Conservation (phyloP, 2,888 invertebrate genomes). For the Rhamnusium bicolor region DNA sequence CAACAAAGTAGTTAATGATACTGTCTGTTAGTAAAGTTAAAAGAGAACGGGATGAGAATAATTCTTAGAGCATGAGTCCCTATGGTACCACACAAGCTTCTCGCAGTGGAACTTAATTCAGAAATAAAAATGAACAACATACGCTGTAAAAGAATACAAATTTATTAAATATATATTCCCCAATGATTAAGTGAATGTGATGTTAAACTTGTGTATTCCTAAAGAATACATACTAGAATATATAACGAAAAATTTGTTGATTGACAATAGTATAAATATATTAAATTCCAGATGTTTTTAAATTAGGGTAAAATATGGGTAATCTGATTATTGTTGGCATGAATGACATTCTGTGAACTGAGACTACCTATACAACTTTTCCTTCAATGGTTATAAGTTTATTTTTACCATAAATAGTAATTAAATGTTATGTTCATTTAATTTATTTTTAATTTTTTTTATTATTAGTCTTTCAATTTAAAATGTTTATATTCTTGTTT, state of each 20-base stretch:
- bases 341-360: too few species aligned
- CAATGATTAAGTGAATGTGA: conserved; percentile 3
- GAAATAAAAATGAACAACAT: conserved; percentile 48
- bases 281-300: too few species aligned
- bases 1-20: conserved; percentile 66
- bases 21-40: conserved; percentile 63
- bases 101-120: conserved; percentile 40
- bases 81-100: conserved; percentile 50
- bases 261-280: too few species aligned
- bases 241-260: not conserved
- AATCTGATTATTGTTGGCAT: too few species aligned
- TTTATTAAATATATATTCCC: conserved; percentile 35
- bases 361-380: too few species aligned
- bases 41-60: conserved; percentile 65
- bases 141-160: conserved; percentile 29
- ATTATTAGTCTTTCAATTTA: too few species aligned
- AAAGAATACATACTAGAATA: not conserved
- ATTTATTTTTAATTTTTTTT: too few species aligned
- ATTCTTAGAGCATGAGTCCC: conserved; percentile 57
- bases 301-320: too few species aligned
- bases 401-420: too few species aligned
- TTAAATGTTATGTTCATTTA: too few species aligned
- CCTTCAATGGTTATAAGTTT: too few species aligned
- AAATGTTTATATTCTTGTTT: too few species aligned
- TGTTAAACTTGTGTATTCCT: not conserved